Percentiles rank a stretch among this genome's conserved stretches.
Conservation (phyloP, 2,113 vertebrate species). For the Muscicapa adusta region DNA sequence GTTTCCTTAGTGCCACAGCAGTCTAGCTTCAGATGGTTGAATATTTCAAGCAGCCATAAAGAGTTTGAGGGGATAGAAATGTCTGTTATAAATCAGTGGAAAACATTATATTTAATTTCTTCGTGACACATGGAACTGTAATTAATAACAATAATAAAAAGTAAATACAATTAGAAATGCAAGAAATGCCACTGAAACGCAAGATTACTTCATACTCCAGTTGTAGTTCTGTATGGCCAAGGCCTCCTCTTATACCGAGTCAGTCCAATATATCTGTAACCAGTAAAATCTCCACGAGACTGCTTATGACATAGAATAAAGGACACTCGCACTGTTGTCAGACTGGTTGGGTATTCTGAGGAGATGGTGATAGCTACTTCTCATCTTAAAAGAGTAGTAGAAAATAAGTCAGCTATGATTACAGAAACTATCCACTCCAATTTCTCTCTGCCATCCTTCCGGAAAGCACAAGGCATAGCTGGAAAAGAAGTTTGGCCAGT, state of each 20-base stretch:
- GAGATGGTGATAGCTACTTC: neutral
- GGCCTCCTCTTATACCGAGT: neutral
- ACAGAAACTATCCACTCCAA: neutral
- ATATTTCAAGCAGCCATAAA: neutral
- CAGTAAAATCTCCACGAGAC: neutral
- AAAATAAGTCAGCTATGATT: neutral
- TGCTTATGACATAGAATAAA: neutral
- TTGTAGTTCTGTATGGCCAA: neutral
- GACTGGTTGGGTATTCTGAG: neutral
- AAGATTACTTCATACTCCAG: neutral
- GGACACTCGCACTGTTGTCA: neutral
- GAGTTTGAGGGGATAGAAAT: neutral
- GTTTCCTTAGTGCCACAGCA: neutral
- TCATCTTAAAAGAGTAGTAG: neutral
- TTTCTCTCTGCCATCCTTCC: neutral
- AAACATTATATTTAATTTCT: neutral
- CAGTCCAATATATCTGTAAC: neutral
- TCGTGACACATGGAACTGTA: neutral
- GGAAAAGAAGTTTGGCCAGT: neutral
- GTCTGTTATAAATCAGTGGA: neutral
- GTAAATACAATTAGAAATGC: neutral
- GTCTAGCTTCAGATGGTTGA: neutral
- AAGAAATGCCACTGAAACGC: neutral
- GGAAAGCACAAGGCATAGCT: neutral
- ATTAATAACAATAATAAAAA: neutral